Evolutionary conservation across 2,797 vertebrate species (phyloP), one percentile per base, ranked within the genome.

Genomic region (Adrianichthys oophorus): DNA sequence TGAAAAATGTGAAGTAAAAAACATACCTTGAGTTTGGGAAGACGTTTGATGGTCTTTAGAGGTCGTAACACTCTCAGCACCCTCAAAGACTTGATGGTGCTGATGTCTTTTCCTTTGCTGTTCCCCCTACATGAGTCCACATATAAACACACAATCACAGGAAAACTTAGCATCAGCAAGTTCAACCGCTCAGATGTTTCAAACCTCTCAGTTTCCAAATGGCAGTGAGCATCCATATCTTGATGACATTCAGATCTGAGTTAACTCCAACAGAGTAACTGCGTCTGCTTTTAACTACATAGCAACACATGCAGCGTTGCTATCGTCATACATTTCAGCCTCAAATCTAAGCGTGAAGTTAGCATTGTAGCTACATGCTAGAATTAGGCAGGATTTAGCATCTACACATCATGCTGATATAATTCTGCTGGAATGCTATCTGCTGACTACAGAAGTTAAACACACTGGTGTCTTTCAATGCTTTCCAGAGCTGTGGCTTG

Each of bases 71-170:
- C 96, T 62, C 96, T 92, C 65, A 98, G 90, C n/a, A 98, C 96
- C 41, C 96, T 94, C 68, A 98, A 90, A 37, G 96, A 98, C 78
- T 98, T 98, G 84, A 98, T 98, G 2, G 96, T 98, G 83, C 96
- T 98, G 86, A 98, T 91, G 74, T 96, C 95, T 76, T 98, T 97
- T 57, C 96, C 95, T 66, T 97, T 96, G 83, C 94, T 98, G 73
- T 93, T 95, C 76, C 96, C 96, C 5, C 96, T 98, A 86, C 59
- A 75, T 4, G 21, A 41, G 15, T 15, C 48, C 47, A 66, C 26
- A 46, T 23, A 32, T 4, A 37, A 10, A 56, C 24, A 65, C 48
- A 46, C 49, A 44, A 48, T 61, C 37, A 52, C 55, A 63, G 18
- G 44, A 18, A 57, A 61, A 78, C 13, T 60, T 23, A 50, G 48